phyloP scores from a whole-genome alignment of 1,140 invertebrate species.

The Bombus pascuorum region DNA sequence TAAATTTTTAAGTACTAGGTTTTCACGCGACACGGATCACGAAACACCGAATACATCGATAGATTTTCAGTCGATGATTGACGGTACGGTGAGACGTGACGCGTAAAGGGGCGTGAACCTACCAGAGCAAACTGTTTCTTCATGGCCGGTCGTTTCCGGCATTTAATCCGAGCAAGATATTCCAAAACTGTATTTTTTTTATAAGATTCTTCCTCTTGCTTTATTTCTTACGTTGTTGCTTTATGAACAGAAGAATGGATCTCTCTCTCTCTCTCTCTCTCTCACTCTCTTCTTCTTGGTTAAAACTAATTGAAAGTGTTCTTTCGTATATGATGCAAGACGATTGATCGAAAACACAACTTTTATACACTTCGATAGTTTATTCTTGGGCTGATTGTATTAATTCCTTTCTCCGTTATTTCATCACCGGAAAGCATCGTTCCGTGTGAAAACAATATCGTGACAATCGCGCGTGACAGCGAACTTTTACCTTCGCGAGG shows the following conservation, averaged over 20 bases:
- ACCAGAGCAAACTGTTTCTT: slow-evolving; percentile 42
- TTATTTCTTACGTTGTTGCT: not conserved
- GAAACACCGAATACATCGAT: not conserved
- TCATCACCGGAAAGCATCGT: not conserved
- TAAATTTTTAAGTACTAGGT: not conserved
- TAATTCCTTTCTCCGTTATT: not conserved
- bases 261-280: not conserved
- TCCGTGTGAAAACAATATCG: slow-evolving; percentile 11
- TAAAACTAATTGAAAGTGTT: not conserved
- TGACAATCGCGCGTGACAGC: slow-evolving; percentile 19
- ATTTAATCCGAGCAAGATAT: slow-evolving; percentile 39
- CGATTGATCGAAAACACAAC: not conserved
- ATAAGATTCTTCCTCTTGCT: not conserved
- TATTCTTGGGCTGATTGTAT: no score
- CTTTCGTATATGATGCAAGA: no score
- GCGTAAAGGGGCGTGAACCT: slow-evolving; percentile 54
- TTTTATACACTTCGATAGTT: not conserved
- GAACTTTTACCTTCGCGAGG: not conserved
- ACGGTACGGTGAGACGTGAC: not conserved
- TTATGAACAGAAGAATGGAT: no score
- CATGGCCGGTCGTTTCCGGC: slow-evolving; percentile 58
- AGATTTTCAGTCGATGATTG: slow-evolving; percentile 6
- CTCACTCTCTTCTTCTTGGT: not conserved
- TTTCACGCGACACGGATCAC: slow-evolving; percentile 4
- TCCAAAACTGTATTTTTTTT: slow-evolving; percentile 15